Base-by-base conservation (phyloP, 2,888 invertebrate genomes). In the Trilocha varians region DNA sequence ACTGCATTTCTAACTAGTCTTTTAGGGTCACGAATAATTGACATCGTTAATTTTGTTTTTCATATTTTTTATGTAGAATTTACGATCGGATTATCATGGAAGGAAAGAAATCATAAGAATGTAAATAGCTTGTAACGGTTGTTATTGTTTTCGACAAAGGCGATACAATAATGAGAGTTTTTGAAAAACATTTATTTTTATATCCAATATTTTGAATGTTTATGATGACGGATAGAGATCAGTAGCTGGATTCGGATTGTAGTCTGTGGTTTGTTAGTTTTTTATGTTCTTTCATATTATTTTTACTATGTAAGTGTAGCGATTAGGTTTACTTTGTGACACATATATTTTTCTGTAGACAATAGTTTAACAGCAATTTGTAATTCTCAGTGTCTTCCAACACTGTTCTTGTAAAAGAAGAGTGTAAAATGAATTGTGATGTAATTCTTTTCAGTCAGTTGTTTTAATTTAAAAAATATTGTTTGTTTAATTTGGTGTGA, bases 1-100 rank as follows among this genome's bases (percentile, higher is more conserved):
- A 73, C 70, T 80, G 82, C 82, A 83, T 85, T 85, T 84, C 78
- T 75, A 65, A 76, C 83, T 84, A 85, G 85, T 85, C 83, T 72
- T 61, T 69, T 82, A 79, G 80, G 77, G 77, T 80, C 84, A 80
- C 78, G 68, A 71, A 65, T 62, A 54, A 57, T 59, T 57, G 48
- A 25, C 25, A 25, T 25, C 25, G 2, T 25, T 25, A 25, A 3
- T 25, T 25, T 25, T 25, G 6, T 25, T 25, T 25, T 25, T 3
- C 6, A 9, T 25, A 25, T 25, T 9, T 9, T 25, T 25, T 25
- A 25, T 59, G 62, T 65, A 53, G 61, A 58, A 55, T 53, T 48
- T 54, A 59, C 65, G 63, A 59, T 53, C 70, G 65, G 59, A 52
- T 52, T 62, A 52, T 61, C 49, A 25, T 25, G 25, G 11, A 52